Evolutionary conservation across 2,888 invertebrate genomes (phyloP).

Genomic region (Netelia inedita): DNA sequence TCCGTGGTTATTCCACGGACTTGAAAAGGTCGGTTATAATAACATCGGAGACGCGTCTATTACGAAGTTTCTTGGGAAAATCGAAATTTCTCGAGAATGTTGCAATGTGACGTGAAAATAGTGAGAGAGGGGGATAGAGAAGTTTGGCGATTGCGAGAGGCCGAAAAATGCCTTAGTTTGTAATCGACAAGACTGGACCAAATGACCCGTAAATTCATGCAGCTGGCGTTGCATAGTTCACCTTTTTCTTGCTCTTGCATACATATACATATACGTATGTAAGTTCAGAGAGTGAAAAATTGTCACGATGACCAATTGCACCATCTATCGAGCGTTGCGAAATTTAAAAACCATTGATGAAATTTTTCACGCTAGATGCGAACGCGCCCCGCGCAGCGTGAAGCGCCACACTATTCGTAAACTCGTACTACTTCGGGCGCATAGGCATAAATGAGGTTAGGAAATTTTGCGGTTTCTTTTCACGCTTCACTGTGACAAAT

Average conservation of each 20-base stretch:
- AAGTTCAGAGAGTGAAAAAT: not conserved
- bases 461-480: not conserved
- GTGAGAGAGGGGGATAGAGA: not conserved
- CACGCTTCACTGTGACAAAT: not conserved
- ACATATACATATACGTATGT: not conserved
- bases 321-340: conserved; percentile 28
- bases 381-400: not conserved
- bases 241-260: conserved; percentile 39
- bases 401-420: conserved; percentile 2
- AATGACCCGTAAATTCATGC: conserved; percentile 59
- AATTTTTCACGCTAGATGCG: conserved; percentile 26
- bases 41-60: not conserved
- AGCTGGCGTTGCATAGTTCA: conserved; percentile 49
- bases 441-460: not conserved
- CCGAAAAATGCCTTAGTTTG: conserved; percentile 21
- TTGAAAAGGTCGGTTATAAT: conserved; percentile 8
- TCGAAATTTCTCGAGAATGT: not conserved
- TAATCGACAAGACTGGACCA: conserved; percentile 32
- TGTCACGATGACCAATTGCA: conserved; percentile 40
- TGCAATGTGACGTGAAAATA: conserved; percentile 5
- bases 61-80: conserved; percentile 37
- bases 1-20: conserved; percentile 14
- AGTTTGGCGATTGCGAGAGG: conserved; percentile 28
- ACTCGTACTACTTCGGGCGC: not conserved
- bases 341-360: conserved; percentile 9